Evolutionary conservation across 2,113 vertebrate species (phyloP).

Genomic region (Thymallus thymallus): DNA sequence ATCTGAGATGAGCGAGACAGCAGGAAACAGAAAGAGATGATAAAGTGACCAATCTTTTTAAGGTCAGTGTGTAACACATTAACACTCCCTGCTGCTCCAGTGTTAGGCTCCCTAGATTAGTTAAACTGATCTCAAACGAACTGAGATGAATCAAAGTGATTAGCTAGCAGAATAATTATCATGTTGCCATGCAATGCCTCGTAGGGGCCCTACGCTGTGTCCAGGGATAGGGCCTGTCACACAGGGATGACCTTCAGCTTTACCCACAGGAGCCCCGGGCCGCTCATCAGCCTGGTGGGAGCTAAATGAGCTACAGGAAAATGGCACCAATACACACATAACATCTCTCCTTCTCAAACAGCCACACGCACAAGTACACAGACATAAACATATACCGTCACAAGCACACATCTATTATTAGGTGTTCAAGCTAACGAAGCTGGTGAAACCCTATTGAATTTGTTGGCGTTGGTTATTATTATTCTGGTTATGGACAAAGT

Average conservation of each 20-base stretch:
- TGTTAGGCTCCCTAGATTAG: conserved; percentile 27
- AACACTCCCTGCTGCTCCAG: conserved; percentile 55
- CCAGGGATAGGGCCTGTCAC: conserved; percentile 55
- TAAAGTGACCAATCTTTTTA: conserved; percentile 67
- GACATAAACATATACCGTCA: conserved; percentile 12
- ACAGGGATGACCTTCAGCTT: conserved; percentile 66
- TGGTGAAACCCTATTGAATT: no score
- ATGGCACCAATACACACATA: conserved; percentile 23
- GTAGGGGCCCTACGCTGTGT: conserved; percentile 49
- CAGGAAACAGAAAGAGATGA: conserved; percentile 22
- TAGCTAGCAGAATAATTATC: conserved; percentile 70
- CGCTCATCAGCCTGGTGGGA: conserved; percentile 12
- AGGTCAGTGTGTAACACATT: conserved; percentile 56
- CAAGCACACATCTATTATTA: background rate
- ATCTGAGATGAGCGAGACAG: conserved; percentile 65
- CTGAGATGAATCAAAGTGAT: conserved; percentile 77
- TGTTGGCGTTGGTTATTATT: no score
- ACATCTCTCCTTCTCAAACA: background rate
- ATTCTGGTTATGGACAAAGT: no score
- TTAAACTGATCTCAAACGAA: conserved; percentile 61
- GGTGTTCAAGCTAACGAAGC: no score
- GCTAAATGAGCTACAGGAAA: conserved; percentile 8
- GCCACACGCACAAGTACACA: conserved; percentile 1
- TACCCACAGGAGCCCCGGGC: conserved; percentile 4
- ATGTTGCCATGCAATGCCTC: conserved; percentile 49